A percentile compares a stretch with the other conserved stretches of the same genome.
Evolutionary conservation across 1,140 invertebrate genomes (phyloP).

Genomic region (Rhagoletis pomonella): DNA sequence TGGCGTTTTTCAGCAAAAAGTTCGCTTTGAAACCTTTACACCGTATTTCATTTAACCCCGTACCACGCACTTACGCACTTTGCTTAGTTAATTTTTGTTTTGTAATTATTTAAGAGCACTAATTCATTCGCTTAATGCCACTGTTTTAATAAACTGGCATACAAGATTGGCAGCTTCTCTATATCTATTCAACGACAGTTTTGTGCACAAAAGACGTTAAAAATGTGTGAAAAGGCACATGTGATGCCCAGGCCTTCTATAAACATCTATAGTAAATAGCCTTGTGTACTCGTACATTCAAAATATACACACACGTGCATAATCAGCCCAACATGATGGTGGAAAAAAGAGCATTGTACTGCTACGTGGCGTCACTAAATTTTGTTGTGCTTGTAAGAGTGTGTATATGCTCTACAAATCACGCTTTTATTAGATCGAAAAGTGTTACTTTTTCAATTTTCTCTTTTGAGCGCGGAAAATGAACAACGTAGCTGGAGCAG

Average conservation of each 20-base stretch:
- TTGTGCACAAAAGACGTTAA: constrained; percentile 21
- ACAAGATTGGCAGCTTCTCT: neutral
- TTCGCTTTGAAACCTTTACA: too few relatives aligned
- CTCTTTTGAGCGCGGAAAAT: constrained; percentile 24
- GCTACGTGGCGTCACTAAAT: neutral
- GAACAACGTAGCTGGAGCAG: neutral
- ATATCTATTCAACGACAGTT: constrained; percentile 4
- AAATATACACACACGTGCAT: too few relatives aligned
- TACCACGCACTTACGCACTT: too few relatives aligned
- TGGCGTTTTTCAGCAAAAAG: too few relatives aligned
- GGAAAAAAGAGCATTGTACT: neutral
- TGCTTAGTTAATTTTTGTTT: too few relatives aligned
- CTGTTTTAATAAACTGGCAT: neutral
- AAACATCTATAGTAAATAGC: neutral
- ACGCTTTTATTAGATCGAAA: constrained; percentile 43
- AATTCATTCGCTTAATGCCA: neutral
- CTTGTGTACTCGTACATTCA: neutral
- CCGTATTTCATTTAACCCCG: too few relatives aligned
- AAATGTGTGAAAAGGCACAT: constrained; percentile 45
- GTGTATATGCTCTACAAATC: constrained; percentile 26
- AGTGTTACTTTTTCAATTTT: constrained; percentile 49
- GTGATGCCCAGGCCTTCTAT: neutral
- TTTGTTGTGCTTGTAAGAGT: neutral
- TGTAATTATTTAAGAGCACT: neutral
- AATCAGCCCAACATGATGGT: neutral